These are phyloP conservation scores for Ageneiosus marmoratus DNA, from an alignment of 2,113 vertebrate species.

Conservation along the genomic window DNA sequence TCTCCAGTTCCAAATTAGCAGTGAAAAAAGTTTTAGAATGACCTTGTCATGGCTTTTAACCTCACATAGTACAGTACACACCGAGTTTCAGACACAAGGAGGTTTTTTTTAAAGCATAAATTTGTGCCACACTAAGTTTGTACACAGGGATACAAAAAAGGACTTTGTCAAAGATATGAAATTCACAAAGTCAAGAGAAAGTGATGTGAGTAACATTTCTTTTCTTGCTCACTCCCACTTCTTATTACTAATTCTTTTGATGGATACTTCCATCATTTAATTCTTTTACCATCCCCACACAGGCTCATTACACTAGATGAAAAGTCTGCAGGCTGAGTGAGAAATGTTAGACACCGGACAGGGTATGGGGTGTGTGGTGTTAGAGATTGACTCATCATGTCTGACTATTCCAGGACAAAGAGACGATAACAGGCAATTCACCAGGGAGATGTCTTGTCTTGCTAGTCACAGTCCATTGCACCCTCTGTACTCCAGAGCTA, in stretches of 20 bases:
- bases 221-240: neutral
- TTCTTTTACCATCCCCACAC: conserved; percentile 28
- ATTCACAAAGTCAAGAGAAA: conserved; percentile 4
- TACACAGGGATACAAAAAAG: conserved; percentile 16
- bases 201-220: neutral
- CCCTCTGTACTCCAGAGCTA: conserved; percentile 41
- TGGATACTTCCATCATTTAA: conserved; percentile 10
- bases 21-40: conserved; percentile 33
- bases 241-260: conserved; percentile 33
- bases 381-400: conserved; percentile 53
- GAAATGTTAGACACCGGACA: conserved; percentile 30
- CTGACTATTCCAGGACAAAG: conserved; percentile 53
- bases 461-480: conserved; percentile 51
- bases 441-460: conserved; percentile 51
- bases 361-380: conserved; percentile 43
- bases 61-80: neutral
- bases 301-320: conserved; percentile 10
- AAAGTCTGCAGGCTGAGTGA: conserved; percentile 27
- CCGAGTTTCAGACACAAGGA: neutral
- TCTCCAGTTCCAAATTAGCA: neutral
- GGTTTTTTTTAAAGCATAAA: neutral
- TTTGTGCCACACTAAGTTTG: neutral
- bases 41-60: conserved; percentile 23
- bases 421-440: conserved; percentile 53
- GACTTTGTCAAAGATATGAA: conserved; percentile 26